phyloP scores from a whole-genome alignment of 2,113 vertebrate species.

The Clarias gariepinus region DNA sequence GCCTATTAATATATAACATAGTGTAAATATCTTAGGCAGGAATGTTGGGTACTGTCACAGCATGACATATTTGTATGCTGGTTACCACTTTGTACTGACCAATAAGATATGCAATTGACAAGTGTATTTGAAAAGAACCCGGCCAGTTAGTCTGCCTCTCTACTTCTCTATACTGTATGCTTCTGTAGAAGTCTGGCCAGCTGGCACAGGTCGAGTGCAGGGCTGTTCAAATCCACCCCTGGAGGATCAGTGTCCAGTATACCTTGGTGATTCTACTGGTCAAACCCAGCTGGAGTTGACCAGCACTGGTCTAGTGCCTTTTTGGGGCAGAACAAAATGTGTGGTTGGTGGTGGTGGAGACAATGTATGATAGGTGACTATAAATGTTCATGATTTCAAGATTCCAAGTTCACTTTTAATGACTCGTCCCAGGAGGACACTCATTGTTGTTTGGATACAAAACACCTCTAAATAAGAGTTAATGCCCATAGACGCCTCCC shows the following conservation, averaged over 20 bases:
- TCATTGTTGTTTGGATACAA: neutral
- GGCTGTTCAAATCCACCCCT: too few relatives aligned
- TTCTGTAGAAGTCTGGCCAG: neutral
- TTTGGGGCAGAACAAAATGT: neutral
- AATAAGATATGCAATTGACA: neutral
- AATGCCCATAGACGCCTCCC: too few relatives aligned
- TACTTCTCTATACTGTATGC: neutral
- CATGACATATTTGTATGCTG: neutral
- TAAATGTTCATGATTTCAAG: neutral
- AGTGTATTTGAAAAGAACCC: neutral
- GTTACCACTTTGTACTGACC: neutral
- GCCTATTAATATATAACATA: conserved; percentile 1
- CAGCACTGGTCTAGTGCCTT: neutral
- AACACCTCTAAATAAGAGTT: neutral
- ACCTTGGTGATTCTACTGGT: too few relatives aligned
- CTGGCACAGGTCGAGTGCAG: too few relatives aligned
- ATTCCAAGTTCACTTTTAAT: neutral
- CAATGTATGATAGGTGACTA: neutral
- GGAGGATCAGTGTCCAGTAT: too few relatives aligned
- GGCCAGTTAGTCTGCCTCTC: neutral
- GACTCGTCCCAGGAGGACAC: neutral
- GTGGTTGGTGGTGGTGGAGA: neutral
- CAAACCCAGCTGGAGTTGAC: too few relatives aligned
- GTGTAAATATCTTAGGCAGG: neutral
- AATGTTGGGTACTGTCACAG: neutral